Base-by-base conservation (phyloP, 2,888 invertebrate genomes). In the Hydrotaea cyrtoneurina region DNA sequence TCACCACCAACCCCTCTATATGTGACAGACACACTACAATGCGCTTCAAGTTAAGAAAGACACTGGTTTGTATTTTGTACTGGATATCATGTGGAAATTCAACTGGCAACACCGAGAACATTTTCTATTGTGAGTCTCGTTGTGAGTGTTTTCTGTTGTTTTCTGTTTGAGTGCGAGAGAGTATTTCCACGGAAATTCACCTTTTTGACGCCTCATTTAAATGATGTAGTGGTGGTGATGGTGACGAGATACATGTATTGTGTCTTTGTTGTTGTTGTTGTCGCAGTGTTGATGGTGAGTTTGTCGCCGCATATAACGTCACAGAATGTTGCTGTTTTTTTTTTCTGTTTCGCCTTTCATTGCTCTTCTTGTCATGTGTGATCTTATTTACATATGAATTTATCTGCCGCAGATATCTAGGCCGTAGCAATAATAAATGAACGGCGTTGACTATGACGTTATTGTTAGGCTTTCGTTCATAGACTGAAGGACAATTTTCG, bases 201-300 rank as follows among this genome's bases (percentile, higher is more conserved):
- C 59, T 59, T 59, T 59, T 26, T 59, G 59, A 23, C 59, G 59
- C 59, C 59, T 59, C 4, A 21, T 11, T 55, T 3, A 23, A 26
- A 11, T 23, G 57, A 23, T 19, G 57, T 8, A 55, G 19, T 55
- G 19, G n/a, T 53, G 53, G 53, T 53, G 53, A 3, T 17, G 53
- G 4, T 13, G 19, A n/a, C n/a, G n/a, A n/a, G n/a, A 31, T 21
- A 10, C 21, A 55, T 55, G 53, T 55, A 10, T 19, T 55, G 55
- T 55, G 0, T 4, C 21, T 55, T 55, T 55, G 55, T 11, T 55
- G 21, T 55, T 55, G 55, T 7, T 53, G 2, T 17, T 17, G 53
- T 43, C 2, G 5, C 43, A 2, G 50, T 50, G n/a, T 4, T 15
- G 26, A 11, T 59, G 59, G 59, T 26, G 26, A 59, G 15, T 59